Evolutionary conservation across 1,140 invertebrate genomes (phyloP).

Genomic region (Apis florea): DNA sequence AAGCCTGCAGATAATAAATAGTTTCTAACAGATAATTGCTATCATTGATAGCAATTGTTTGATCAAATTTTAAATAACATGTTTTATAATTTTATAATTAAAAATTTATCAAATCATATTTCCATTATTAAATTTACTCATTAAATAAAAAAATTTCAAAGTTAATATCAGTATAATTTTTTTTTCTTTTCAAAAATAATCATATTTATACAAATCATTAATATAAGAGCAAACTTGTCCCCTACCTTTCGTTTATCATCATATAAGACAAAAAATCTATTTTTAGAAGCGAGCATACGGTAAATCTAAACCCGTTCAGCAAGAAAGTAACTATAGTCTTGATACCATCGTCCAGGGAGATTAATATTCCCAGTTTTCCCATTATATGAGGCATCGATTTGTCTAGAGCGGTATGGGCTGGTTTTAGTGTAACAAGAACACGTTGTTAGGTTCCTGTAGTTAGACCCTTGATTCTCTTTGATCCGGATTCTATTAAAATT

Average conservation of each 20-base stretch:
- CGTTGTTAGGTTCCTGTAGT: slow-evolving; percentile 11
- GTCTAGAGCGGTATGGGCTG: background rate
- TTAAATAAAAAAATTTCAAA: no score
- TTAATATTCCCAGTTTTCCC: slow-evolving; percentile 28
- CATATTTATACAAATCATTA: no score
- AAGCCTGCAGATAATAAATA: no score
- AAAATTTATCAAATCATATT: no score
- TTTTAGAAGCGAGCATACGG: background rate
- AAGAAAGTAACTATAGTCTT: background rate
- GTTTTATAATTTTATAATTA: no score
- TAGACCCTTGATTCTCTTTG: slow-evolving; percentile 29
- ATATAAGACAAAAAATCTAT: background rate
- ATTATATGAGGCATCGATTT: slow-evolving; percentile 27
- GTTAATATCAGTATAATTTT: no score
- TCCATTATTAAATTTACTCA: no score
- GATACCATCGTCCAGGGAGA: slow-evolving; percentile 3
- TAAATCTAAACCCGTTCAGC: background rate
- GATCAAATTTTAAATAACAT: no score
- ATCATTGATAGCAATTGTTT: no score
- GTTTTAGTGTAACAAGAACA: slow-evolving; percentile 15
- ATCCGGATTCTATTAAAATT: slow-evolving; percentile 34
- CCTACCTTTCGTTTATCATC: background rate
- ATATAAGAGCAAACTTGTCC: background rate
- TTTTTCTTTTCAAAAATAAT: background rate
- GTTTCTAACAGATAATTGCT: no score